Evolutionary conservation across 2,113 vertebrate species (phyloP).

Genomic region (Salvator merianae): DNA sequence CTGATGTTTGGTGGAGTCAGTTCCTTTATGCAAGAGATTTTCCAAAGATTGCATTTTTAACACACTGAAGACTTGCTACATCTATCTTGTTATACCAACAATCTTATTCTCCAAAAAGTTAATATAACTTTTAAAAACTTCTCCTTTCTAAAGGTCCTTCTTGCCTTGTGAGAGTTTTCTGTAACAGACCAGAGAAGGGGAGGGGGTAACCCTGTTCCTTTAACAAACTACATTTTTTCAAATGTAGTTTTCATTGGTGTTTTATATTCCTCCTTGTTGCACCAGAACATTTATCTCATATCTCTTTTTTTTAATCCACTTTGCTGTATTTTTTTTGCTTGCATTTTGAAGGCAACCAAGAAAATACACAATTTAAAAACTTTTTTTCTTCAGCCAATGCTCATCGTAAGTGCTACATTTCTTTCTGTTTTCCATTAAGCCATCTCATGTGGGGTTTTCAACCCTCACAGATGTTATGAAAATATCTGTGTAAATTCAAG

Average conservation of each 20-base stretch:
- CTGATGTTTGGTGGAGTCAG: slow-evolving; percentile 20
- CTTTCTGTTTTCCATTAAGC: slow-evolving; percentile 23
- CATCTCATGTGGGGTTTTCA: background rate
- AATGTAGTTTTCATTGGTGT: background rate
- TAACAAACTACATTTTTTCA: background rate
- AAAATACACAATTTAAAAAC: background rate
- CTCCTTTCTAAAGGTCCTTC: slow-evolving; percentile 3
- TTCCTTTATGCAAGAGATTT: slow-evolving; percentile 1
- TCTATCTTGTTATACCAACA: slow-evolving; percentile 5
- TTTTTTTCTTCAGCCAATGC: background rate
- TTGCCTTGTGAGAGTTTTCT: background rate
- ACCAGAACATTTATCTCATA: background rate
- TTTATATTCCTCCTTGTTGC: slow-evolving; percentile 14
- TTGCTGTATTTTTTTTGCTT: background rate
- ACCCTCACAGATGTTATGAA: background rate
- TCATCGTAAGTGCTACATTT: background rate
- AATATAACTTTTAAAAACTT: background rate
- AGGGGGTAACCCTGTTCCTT: background rate
- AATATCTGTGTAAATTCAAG: slow-evolving; percentile 13
- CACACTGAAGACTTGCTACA: background rate
- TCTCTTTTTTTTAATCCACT: background rate
- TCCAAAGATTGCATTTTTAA: slow-evolving; percentile 5
- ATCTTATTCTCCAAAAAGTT: background rate
- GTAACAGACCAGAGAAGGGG: background rate
- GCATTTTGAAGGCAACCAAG: background rate